A percentile compares a stretch with the other conserved stretches of the same genome.
phyloP scores from a whole-genome alignment of 2,113 vertebrate species.

The Crocuta crocuta region DNA sequence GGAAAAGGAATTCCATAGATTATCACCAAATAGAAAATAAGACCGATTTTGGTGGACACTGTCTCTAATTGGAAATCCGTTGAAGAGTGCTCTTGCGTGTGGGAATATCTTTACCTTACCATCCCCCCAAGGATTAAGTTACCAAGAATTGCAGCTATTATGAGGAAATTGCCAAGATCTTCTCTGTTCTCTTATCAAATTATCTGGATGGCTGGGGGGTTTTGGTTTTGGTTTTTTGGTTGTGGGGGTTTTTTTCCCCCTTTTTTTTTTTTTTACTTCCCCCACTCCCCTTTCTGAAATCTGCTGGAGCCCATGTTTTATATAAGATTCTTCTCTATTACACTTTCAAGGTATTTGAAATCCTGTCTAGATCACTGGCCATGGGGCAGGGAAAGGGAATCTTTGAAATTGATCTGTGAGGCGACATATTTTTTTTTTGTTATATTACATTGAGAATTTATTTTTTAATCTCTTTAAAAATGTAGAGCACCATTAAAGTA shows the following conservation, averaged over 20 bases:
- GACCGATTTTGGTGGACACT: conserved; percentile 34
- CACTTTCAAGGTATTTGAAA: conserved; percentile 71
- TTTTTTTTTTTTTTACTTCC: conserved; percentile 11
- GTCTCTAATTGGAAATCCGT: conserved; percentile 58
- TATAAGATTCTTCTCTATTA: conserved; percentile 54
- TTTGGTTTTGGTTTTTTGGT: neutral
- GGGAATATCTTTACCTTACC: conserved; percentile 70
- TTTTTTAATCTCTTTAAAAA: conserved; percentile 61
- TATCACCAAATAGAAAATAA: conserved; percentile 64
- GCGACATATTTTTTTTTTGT: neutral
- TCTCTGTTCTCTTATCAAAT: conserved; percentile 83
- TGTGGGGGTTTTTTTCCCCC: neutral
- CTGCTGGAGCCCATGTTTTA: conserved; percentile 57
- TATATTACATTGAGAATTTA: conserved; percentile 11
- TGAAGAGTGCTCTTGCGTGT: conserved; percentile 59
- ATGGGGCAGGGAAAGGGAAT: conserved; percentile 38
- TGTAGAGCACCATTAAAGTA: neutral
- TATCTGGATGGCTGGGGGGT: conserved; percentile 64
- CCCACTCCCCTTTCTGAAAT: conserved; percentile 63
- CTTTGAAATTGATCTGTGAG: conserved; percentile 71
- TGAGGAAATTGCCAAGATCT: conserved; percentile 76
- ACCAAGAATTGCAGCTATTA: conserved; percentile 82
- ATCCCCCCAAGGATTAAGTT: conserved; percentile 78
- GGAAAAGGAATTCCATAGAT: conserved; percentile 8
- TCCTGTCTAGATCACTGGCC: conserved; percentile 60